These are phyloP conservation scores for Austrofundulus limnaeus DNA, from an alignment of 2,113 vertebrate genomes.

Conservation along the genomic window DNA sequence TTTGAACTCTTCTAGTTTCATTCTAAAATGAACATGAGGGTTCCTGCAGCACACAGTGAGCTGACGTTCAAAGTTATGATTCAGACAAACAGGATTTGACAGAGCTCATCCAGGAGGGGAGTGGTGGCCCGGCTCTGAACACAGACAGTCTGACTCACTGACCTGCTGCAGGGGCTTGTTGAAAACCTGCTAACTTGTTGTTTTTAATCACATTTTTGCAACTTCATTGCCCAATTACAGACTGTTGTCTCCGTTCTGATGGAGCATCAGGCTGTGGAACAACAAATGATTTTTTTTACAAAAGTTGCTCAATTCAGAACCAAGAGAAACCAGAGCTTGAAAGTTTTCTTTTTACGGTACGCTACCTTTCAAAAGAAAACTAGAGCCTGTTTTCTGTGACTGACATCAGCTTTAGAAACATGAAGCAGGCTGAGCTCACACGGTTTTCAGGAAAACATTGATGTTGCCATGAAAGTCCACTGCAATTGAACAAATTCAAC, in stretches of 20 bases:
- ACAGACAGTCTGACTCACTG: conserved; percentile 37
- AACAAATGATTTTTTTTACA: background rate
- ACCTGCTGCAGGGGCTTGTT: conserved; percentile 33
- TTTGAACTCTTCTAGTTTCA: too few relatives aligned
- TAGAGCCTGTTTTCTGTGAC: too few relatives aligned
- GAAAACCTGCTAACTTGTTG: background rate
- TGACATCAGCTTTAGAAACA: too few relatives aligned
- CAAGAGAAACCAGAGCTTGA: too few relatives aligned
- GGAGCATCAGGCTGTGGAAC: background rate
- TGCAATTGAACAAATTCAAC: too few relatives aligned
- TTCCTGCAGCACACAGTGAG: conserved; percentile 38
- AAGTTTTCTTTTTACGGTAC: too few relatives aligned
- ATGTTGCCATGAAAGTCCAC: too few relatives aligned
- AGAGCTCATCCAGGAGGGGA: conserved; percentile 29
- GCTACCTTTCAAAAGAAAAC: too few relatives aligned
- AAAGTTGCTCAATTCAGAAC: too few relatives aligned
- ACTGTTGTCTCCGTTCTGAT: background rate
- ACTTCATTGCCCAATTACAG: background rate
- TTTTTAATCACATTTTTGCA: background rate
- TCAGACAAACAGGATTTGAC: conserved; percentile 42
- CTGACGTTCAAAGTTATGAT: conserved; percentile 38
- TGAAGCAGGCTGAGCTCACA: too few relatives aligned
- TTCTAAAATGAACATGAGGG: background rate
- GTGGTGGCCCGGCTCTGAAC: conserved; percentile 2
- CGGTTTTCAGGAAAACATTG: too few relatives aligned